Evolutionary conservation across 2,797 vertebrate genomes (phyloP), one percentile per base, ranked within the genome.

Genomic region (Eulemur albifrons): DNA sequence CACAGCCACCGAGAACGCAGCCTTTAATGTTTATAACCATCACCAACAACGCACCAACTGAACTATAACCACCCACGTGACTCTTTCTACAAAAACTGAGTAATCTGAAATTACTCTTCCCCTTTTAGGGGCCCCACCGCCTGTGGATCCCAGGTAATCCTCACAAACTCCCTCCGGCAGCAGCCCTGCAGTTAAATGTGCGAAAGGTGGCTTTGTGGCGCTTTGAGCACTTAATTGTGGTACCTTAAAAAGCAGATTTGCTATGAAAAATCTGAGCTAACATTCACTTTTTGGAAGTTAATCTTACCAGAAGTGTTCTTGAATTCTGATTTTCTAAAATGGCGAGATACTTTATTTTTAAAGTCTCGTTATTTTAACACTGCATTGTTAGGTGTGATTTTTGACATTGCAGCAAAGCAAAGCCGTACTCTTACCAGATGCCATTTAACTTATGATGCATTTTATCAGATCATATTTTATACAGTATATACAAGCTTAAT

Each of bases 341-440:
- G 86, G 98, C 95, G 87, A 48, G 93, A 96, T 4, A 1, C 88
- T 97, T 97, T 97, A 88, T 98, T 98, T 98, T 92, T 93, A 94
- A 97, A 95, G 38, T 65, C 69, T 69, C 6, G 92, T 88, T 96
- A 93, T 97, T 98, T 97, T 87, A 97, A 32, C 97, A 83, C 97
- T n/a, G 75, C 83, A 94, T 15, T 52, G 97, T 81, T 96, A 97
- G 81, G 93, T 97, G 93, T 76, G 96, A 91, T 95, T 98, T 97
- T 9, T 88, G 96, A 96, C 85, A 67, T 91, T 90, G 76, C 90
- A 93, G 97, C 52, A 54, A 35, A 85, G 84, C 94, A 70, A 85
- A 98, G 82, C 96, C 97, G 72, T 88, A 95, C 88, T 96, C 96
- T 92, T 89, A 96, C 96, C 89, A 97, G 97, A 94, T 88, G 96